These are phyloP conservation scores for Calyptomena viridis DNA, from an alignment of 2,113 vertebrate species.

Conservation along the genomic window DNA sequence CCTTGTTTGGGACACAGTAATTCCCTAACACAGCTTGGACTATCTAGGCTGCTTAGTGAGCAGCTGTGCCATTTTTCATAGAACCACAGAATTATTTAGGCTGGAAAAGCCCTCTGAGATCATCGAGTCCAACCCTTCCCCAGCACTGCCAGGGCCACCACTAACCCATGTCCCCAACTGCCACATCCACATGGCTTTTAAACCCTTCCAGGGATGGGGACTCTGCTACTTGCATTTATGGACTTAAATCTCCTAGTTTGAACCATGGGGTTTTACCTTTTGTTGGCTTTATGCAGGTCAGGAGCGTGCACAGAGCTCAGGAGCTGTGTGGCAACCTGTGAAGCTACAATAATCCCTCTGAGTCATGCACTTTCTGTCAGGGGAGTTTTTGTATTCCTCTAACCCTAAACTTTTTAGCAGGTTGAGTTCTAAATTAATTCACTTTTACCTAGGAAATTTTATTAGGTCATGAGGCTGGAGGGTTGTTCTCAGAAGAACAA, in stretches of 20 bases:
- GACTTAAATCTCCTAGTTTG: neutral
- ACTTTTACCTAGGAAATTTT: neutral
- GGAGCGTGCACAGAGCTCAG: neutral
- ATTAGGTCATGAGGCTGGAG: neutral
- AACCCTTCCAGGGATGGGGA: neutral
- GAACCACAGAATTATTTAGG: neutral
- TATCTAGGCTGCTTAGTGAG: neutral
- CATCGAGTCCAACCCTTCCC: neutral
- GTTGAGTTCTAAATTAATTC: neutral
- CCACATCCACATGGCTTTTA: neutral
- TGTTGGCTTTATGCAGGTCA: neutral
- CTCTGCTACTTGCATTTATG: neutral
- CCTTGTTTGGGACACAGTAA: neutral
- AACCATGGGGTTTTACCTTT: neutral
- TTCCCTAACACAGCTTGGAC: neutral
- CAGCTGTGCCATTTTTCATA: neutral
- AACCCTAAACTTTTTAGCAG: neutral
- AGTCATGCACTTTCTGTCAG: neutral
- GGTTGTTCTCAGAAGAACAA: neutral
- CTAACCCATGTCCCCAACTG: neutral
- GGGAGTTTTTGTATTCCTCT: neutral
- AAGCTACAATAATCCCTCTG: neutral
- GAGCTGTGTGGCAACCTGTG: neutral
- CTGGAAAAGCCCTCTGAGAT: neutral
- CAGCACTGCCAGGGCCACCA: neutral